Evolutionary conservation across 2,113 vertebrate species (phyloP), one percentile per base, ranked within the genome.

Genomic region (Ammodramus savannarum): DNA sequence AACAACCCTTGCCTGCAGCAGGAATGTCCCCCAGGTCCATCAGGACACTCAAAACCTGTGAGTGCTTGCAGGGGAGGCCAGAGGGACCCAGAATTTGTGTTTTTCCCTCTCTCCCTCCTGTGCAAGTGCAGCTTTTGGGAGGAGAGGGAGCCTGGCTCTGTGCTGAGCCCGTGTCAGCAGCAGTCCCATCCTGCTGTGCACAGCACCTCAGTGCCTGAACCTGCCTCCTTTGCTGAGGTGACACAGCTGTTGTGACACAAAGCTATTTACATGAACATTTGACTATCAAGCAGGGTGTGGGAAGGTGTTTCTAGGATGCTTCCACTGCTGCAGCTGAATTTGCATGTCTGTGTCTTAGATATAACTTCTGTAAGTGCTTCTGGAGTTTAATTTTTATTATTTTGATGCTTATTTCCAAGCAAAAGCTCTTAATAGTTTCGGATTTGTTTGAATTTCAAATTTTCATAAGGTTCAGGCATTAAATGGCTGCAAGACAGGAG

Each of bases 261-360:
- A 79, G 85, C n/a, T 73, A 32, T 91, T 94, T 68, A 41, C 62
- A 23, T 38, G 52, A 85, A 54, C 51, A 38, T 91, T 38, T 61
- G 59, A 34, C 26, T 94, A 3, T 66, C 62, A 48, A 76, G 29
- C 71, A 66, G 54, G 49, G 49, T 0, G 38, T 94, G 85, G 85
- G 87, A 96, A 93, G 82, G 49, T 91, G 87, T 89, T 95, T 95
- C 85, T 61, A 93, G 95, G 71, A 87, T 82, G 58, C 68, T 91
- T 91, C 74, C 44, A 44, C 63, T 87, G 36, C 78, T 76, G 78
- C 82, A 79, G 78, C 71, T 91, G 5, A 62, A 85, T 93, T 73
- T 93, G 79, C 92, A 85, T 85, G 66, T 82, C 52, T 81, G 36
- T 55, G 58, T 57, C 58, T 61, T 38, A 61, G 17, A 7, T 58